Evolutionary conservation across 2,797 vertebrate species (phyloP).

Genomic region (Schizothorax lantsangensis): DNA sequence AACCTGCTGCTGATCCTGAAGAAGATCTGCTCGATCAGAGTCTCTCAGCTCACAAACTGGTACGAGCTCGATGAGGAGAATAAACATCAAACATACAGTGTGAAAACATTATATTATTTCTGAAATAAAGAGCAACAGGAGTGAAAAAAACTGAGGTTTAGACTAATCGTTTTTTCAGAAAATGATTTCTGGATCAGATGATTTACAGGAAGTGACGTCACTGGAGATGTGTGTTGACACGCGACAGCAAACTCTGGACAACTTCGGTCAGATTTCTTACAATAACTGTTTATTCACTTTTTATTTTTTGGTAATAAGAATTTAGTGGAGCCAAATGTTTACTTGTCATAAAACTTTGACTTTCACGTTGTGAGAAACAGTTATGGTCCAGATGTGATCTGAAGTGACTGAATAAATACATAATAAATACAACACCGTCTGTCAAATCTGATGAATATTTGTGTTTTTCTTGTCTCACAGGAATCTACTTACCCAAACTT

Average conservation of each 20-base stretch:
- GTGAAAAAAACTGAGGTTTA: conserved; percentile 19
- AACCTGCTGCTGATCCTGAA: conserved; percentile 67
- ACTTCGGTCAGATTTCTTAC: conserved; percentile 87
- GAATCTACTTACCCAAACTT: conserved; percentile 87
- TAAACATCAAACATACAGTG: neutral
- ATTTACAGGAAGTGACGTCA: conserved; percentile 80
- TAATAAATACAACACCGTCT: conserved; percentile 36
- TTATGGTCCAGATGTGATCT: neutral
- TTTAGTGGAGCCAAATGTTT: neutral
- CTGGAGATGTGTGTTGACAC: conserved; percentile 89
- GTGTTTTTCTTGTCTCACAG: conserved; percentile 74
- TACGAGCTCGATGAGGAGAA: conserved; percentile 63
- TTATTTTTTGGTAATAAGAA: neutral
- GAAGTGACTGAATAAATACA: neutral
- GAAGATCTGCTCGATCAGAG: conserved; percentile 69
- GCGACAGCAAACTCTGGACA: conserved; percentile 84
- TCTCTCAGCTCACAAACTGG: conserved; percentile 85
- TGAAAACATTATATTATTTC: neutral
- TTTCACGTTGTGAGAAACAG: neutral
- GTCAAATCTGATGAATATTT: conserved; percentile 36
- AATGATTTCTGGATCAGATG: conserved; percentile 78
- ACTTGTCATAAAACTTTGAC: neutral
- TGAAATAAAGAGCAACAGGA: neutral
- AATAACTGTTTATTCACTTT: neutral
- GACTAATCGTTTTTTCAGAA: conserved; percentile 73